Evolutionary conservation across 2,797 vertebrate genomes (phyloP), one percentile per base, ranked within the genome.

Genomic region (Gymnoscopelus braueri): DNA sequence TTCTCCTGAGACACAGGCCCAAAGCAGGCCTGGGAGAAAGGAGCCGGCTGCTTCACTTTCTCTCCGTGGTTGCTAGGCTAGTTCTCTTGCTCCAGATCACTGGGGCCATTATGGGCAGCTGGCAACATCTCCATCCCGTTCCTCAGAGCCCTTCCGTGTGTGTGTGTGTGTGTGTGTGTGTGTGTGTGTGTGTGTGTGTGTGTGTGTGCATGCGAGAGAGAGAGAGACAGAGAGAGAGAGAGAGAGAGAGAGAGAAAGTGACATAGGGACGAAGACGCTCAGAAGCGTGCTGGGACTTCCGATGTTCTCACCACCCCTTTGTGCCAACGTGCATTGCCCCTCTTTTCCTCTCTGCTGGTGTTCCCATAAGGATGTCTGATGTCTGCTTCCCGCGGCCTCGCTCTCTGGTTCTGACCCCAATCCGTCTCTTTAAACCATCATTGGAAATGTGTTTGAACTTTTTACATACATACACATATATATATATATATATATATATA

Each of bases 231-330:
- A 59, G 35, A 14, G 23, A 53, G 51, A 48, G 35, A 83, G 74
- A 85, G 67, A 76, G 24, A 54, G 7, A 13, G 19, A 79, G 67
- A 58, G 76, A 65, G 68, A 80, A 77, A 60, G 59, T 55, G 65
- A 29, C 63, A 78, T 47, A 50, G 65, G 72, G 72, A 87, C 82
- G 82, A 79, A 52, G 19, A 82, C 79, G 88, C 89, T 90, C 82
- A 87, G 88, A 86, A 91, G 90, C 89, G 90, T 92, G 88, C 78
- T 83, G 80, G 81, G 91, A 90, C 89, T 92, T 90, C 69, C 85
- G 82, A 89, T 87, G 67, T 26, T 75, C 65, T 63, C 54, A 65
- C 80, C 75, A 69, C 64, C 73, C 74, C 57, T 67, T 2, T 26
- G 39, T 65, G 58, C 57, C 63, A 70, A 26, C 2, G 14, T 2